Conservation (phyloP, 92 coral and sea anemone species). For the Phenganax marumi region DNA sequence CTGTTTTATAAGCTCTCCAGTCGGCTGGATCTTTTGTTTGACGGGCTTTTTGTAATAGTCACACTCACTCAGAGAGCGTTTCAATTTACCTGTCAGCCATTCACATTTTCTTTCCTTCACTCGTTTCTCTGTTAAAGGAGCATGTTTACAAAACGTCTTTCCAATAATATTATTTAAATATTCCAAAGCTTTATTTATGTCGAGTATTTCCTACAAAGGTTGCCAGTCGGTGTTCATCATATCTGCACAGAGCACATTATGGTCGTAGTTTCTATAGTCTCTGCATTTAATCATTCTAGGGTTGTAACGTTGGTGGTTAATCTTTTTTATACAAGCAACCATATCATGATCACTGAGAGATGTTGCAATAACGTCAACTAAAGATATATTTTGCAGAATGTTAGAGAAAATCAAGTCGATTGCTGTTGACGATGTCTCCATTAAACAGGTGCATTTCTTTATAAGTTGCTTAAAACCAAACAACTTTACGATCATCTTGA, state of each 20-base stretch:
- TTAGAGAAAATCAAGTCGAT: conserved; percentile 10
- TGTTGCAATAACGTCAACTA: conserved; percentile 1
- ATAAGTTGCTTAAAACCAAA: neutral
- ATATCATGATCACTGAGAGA: conserved; percentile 2
- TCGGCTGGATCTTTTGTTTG: conserved; percentile 1
- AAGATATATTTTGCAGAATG: neutral
- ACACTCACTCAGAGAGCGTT: neutral
- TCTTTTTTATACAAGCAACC: conserved; percentile 12
- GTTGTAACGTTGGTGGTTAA: neutral
- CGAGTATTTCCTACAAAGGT: neutral
- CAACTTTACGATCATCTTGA: conserved; percentile 15
- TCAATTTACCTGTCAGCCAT: conserved; percentile 7
- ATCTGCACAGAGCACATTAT: neutral
- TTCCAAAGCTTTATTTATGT: conserved; percentile 3
- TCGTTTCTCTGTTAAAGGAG: conserved; percentile 4
- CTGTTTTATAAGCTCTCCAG: conserved; percentile 6
- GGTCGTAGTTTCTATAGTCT: conserved; percentile 8
- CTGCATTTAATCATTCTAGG: conserved; percentile 11
- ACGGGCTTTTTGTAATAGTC: conserved; percentile 12
- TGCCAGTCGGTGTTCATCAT: neutral
- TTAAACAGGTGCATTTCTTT: conserved; percentile 5
- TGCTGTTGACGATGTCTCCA: conserved; percentile 5
- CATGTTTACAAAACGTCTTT: neutral
- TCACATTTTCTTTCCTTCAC: conserved; percentile 3
- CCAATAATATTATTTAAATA: conserved; percentile 12